A percentile compares a stretch with the other conserved stretches of the same genome.
These are phyloP conservation scores for Halcyon leucocephala DNA, from an alignment of 2,797 vertebrate species.

Conservation along the genomic window DNA sequence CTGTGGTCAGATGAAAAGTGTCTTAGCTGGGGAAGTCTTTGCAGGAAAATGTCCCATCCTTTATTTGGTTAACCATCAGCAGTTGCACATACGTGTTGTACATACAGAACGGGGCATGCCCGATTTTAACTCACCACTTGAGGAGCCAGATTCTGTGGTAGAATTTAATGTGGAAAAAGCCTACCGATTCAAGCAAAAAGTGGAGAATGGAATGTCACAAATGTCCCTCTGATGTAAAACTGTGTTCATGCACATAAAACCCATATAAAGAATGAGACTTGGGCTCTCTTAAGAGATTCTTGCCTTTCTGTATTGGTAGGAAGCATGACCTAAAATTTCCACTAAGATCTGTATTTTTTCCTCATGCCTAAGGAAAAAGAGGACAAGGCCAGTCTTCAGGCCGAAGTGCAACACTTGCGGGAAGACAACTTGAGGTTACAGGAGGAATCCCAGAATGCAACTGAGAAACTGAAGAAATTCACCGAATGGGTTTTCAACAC, in stretches of 20 bases:
- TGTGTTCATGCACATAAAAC: not conserved
- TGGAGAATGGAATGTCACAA: not conserved
- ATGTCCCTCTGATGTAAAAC: not conserved
- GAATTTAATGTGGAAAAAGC: not conserved
- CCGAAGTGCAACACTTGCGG: conserved; percentile 92
- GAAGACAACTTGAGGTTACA: conserved; percentile 94
- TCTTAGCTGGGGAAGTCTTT: not conserved
- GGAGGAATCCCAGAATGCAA: conserved; percentile 95
- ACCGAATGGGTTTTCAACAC: conserved; percentile 99
- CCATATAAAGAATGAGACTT: not conserved
- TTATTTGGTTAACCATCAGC: not conserved
- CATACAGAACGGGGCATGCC: not conserved
- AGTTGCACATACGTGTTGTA: not conserved
- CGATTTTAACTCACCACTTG: not conserved
- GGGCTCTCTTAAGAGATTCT: not conserved
- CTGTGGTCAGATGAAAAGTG: not conserved
- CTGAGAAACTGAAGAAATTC: conserved; percentile 97
- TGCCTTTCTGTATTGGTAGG: not conserved
- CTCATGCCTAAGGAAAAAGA: conserved; percentile 88
- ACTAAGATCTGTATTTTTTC: conserved; percentile 24
- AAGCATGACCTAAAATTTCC: not conserved
- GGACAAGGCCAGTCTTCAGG: conserved; percentile 91
- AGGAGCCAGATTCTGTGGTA: not conserved
- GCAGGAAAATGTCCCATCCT: not conserved
- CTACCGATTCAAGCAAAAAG: not conserved